A percentile compares a stretch with the other conserved stretches of the same genome.
Conservation (phyloP, 2,113 vertebrate species). For the Sorex fumeus region DNA sequence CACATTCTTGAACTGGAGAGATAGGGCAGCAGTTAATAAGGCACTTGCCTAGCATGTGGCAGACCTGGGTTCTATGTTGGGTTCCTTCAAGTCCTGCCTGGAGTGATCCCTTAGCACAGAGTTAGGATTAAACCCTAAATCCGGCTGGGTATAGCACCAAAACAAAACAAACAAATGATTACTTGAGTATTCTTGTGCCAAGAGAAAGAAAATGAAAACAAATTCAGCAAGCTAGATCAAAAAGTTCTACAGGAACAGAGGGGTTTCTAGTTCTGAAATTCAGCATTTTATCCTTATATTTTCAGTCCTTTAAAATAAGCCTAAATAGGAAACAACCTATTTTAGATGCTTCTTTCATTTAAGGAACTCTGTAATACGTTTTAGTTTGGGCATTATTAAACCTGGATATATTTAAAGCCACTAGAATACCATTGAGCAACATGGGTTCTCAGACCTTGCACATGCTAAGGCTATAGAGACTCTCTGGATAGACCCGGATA, state of each 20-base stretch:
- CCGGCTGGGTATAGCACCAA: too few relatives aligned
- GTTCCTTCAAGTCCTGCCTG: too few relatives aligned
- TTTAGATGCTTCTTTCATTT: slow-evolving; percentile 1
- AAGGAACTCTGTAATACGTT: background rate
- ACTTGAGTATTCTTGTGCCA: background rate
- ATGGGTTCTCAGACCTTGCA: background rate
- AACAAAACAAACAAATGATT: background rate
- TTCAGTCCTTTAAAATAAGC: background rate
- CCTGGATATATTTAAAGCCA: background rate
- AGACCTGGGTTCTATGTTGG: too few relatives aligned
- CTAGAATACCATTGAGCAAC: background rate
- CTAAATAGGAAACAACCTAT: slow-evolving; percentile 1
- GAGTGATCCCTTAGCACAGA: background rate
- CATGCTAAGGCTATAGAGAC: background rate
- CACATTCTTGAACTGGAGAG: too few relatives aligned
- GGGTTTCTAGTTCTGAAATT: slow-evolving; percentile 35
- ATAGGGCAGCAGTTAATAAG: too few relatives aligned
- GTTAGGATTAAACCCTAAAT: too few relatives aligned
- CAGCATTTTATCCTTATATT: background rate
- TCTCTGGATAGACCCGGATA: background rate
- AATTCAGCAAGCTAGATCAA: background rate
- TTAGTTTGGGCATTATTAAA: background rate
- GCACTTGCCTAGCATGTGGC: too few relatives aligned
- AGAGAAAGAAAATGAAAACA: slow-evolving; percentile 53
- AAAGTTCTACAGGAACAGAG: slow-evolving; percentile 37